Percentiles rank a stretch among this genome's conserved stretches.
These are phyloP conservation scores for Pachycephus smyrnensis DNA, from an alignment of 2,888 invertebrate species.

Conservation along the genomic window DNA sequence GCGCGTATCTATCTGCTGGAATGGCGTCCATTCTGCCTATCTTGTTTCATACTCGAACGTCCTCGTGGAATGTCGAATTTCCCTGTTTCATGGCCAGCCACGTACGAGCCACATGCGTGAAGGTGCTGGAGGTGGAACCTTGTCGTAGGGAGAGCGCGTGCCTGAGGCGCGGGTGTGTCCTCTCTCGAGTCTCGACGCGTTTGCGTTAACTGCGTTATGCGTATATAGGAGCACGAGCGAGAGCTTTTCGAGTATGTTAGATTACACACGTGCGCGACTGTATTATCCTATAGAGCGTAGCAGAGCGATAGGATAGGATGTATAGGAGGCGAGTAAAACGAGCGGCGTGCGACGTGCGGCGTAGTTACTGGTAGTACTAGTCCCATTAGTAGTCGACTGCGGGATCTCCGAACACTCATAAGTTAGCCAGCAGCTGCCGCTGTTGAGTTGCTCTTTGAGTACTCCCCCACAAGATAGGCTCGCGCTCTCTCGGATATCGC, in stretches of 20 bases:
- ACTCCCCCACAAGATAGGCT: constrained; percentile 41
- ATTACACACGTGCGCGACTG: background rate
- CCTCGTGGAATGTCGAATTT: background rate
- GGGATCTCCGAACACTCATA: constrained; percentile 46
- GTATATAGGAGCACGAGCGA: constrained; percentile 18
- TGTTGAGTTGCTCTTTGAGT: constrained; percentile 42
- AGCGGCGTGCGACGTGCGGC: background rate
- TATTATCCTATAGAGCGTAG: constrained; percentile 7
- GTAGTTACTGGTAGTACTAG: constrained; percentile 36
- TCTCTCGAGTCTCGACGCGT: constrained; percentile 22
- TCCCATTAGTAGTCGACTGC: constrained; percentile 48
- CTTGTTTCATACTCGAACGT: background rate
- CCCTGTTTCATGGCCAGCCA: background rate
- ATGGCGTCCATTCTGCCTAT: constrained; percentile 25
- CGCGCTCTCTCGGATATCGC: constrained; percentile 2
- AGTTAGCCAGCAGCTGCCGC: constrained; percentile 50
- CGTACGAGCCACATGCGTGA: background rate
- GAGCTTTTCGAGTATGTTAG: constrained; percentile 18
- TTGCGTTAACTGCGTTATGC: constrained; percentile 17
- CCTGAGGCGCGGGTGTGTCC: constrained; percentile 39
- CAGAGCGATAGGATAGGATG: background rate
- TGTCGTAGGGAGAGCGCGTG: background rate
- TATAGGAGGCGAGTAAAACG: constrained; percentile 2
- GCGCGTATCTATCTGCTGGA: constrained; percentile 21
- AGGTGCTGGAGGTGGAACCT: background rate